Base-by-base conservation (phyloP, 2,113 vertebrate genomes). In the Hassar affinis region DNA sequence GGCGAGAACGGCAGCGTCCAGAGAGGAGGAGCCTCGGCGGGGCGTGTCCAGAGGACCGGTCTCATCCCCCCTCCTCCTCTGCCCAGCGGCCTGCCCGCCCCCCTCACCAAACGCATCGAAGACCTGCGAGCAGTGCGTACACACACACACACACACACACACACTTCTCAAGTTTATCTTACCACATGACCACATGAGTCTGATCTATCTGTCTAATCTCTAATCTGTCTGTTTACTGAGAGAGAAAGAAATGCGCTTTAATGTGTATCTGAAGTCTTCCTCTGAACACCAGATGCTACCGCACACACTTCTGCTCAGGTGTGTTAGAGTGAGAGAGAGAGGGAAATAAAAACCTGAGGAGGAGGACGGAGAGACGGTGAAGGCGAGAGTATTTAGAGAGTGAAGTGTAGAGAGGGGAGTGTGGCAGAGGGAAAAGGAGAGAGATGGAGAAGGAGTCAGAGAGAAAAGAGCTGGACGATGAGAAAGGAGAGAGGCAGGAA, bases 101-200 rank as follows among this genome's bases (percentile, higher is more conserved):
- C 96, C 0, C 95, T 99, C 38, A 90, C 93, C 62, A 99, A 98
- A 78, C 96, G 97, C 82, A 97, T 99, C n/a, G 96, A 96, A 85
- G 97, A 99, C 92, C 94, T 99, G 84, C 94, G 96, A 89, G 92
- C 92, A 93, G 97, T 99, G 95, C 11, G 92, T 75, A 0, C 2
- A 20, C 3, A 12, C 35, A 25, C 66, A 42, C 66, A 45, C 35
- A 38, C 17, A 35, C 62, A 18, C 62, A 9, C 30, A 17, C 61
- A 33, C 30, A 42, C 38, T 42, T n/a, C n/a, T n/a, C n/a, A n/a
- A n/a, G n/a, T n/a, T n/a, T n/a, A n/a, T n/a, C n/a, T n/a, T n/a
- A n/a, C n/a, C n/a, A n/a, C n/a, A n/a, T n/a, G 51, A 52, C 14
- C 9, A 59, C 11, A 27, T 25, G n/a, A 25, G 25, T 6, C 20